Evolutionary conservation across 2,113 vertebrate species (phyloP).

Genomic region (Rhinoptilus africanus): DNA sequence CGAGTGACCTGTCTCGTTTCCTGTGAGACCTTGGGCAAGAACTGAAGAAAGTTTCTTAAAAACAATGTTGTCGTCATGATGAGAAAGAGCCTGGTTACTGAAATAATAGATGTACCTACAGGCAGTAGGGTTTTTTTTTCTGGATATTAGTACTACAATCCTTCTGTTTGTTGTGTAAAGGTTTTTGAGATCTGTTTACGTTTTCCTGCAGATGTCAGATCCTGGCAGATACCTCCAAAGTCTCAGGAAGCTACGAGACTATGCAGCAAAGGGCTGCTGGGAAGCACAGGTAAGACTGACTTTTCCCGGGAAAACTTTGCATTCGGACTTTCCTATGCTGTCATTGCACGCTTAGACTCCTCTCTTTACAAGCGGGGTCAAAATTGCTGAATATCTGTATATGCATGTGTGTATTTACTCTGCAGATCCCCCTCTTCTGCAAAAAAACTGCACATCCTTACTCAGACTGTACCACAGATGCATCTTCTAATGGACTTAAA

Average conservation of each 20-base stretch:
- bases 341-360: background rate
- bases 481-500: background rate
- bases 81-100: background rate
- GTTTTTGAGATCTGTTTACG: background rate
- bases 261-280: slow-evolving; percentile 93
- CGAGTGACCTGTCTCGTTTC: background rate
- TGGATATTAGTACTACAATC: background rate
- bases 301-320: background rate
- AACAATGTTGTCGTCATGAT: rapidly evolving
- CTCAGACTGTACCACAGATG: no score
- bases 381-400: background rate
- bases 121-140: background rate
- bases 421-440: background rate
- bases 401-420: rapidly evolving
- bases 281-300: slow-evolving; percentile 86
- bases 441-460: background rate
- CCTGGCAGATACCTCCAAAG: slow-evolving; percentile 93
- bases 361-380: background rate
- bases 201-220: slow-evolving; percentile 79
- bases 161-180: background rate
- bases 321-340: background rate
- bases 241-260: slow-evolving; percentile 91
- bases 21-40: background rate
- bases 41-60: background rate
- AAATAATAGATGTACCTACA: background rate